phyloP scores from a whole-genome alignment of 1,140 invertebrate genomes.

The Acromyrmex echinatior region DNA sequence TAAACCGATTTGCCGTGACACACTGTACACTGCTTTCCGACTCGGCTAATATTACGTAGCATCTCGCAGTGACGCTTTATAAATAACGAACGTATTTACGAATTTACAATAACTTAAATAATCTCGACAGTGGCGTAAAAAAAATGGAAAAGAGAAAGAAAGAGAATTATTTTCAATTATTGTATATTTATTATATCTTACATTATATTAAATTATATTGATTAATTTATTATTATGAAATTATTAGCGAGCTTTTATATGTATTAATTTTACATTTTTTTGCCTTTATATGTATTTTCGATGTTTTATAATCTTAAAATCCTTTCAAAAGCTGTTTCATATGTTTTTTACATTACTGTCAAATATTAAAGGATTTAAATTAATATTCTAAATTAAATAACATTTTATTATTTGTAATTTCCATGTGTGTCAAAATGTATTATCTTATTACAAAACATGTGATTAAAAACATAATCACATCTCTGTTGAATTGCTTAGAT shows the following conservation, averaged over 20 bases:
- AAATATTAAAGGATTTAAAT: no score
- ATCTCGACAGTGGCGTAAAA: not conserved
- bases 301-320: not conserved
- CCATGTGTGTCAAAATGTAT: no score
- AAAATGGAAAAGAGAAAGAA: not conserved
- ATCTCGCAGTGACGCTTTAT: constrained; percentile 45
- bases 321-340: no score
- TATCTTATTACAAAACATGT: no score
- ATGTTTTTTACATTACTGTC: no score
- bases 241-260: not conserved
- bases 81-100: constrained; percentile 34
- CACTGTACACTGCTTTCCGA: constrained; percentile 16
- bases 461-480: no score
- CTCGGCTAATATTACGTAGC: constrained; percentile 47
- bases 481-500: no score
- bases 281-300: not conserved
- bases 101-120: constrained; percentile 46
- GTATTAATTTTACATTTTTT: not conserved
- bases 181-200: not conserved
- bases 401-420: no score
- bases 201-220: no score
- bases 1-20: constrained; percentile 59
- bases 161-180: constrained; percentile 12
- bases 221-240: not conserved
- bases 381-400: no score